Evolutionary conservation across 2,888 invertebrate species (phyloP).

Genomic region (Pachliopta kotzebuea): DNA sequence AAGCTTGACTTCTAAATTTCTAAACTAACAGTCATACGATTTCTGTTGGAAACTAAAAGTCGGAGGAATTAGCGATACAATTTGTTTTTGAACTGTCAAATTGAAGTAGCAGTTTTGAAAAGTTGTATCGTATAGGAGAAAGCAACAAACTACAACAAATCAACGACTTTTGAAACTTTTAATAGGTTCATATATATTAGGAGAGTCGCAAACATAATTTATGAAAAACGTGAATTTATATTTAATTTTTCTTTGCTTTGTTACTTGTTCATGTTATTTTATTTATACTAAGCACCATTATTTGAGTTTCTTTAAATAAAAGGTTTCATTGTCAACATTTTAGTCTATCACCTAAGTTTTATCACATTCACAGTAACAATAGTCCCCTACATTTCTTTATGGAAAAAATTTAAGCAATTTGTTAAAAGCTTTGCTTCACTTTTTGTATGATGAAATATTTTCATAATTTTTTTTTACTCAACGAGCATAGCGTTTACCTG

Average conservation of each 20-base stretch:
- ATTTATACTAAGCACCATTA: too few relatives aligned
- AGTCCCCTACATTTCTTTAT: not conserved
- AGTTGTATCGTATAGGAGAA: not conserved
- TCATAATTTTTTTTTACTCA: too few relatives aligned
- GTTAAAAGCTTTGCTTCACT: not conserved
- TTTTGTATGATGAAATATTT: not conserved
- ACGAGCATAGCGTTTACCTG: too few relatives aligned
- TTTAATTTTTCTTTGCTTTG: not conserved
- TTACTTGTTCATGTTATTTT: too few relatives aligned
- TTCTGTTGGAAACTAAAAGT: not conserved
- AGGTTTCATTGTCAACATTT: too few relatives aligned
- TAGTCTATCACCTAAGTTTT: too few relatives aligned
- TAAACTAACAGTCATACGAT: not conserved
- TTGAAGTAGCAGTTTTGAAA: not conserved
- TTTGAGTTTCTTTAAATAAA: too few relatives aligned
- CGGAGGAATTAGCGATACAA: not conserved
- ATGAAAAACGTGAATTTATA: not conserved
- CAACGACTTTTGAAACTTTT: conserved; percentile 2
- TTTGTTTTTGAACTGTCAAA: not conserved
- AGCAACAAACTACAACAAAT: not conserved
- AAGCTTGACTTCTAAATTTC: not conserved
- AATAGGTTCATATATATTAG: not conserved
- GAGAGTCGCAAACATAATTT: not conserved
- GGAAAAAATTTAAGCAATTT: not conserved
- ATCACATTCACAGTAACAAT: not conserved